phyloP scores from a whole-genome alignment of 92 coral and sea anemone species.

The Plumapathes pennacea region DNA sequence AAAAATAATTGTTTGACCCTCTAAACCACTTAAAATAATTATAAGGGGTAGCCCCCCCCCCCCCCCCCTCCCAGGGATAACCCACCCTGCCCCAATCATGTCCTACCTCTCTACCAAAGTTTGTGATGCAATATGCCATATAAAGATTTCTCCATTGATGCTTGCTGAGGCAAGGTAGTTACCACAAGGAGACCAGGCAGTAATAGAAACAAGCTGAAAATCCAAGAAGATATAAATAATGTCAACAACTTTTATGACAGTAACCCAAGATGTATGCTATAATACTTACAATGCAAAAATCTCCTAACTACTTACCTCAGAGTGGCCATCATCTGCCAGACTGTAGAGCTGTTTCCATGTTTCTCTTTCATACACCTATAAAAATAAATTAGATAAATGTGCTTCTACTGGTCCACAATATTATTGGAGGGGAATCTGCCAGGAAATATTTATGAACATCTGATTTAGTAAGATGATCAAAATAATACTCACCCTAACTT shows the following conservation, averaged over 20 bases:
- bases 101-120: slow-evolving; percentile 76
- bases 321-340: slow-evolving; percentile 54
- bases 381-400: slow-evolving; percentile 2
- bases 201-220: slow-evolving; percentile 70
- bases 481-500: slow-evolving; percentile 53
- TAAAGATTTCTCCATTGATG: slow-evolving; percentile 82
- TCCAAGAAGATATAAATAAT: background rate
- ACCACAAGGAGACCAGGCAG: slow-evolving; percentile 98
- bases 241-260: background rate
- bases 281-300: background rate
- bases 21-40: too few relatives aligned
- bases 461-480: too few relatives aligned
- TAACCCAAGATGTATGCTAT: background rate
- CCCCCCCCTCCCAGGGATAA: too few relatives aligned
- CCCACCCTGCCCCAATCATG: too few relatives aligned
- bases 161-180: slow-evolving; percentile 81
- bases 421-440: too few relatives aligned
- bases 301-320: slow-evolving; percentile 58
- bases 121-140: slow-evolving; percentile 74
- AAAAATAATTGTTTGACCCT: too few relatives aligned
- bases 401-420: too few relatives aligned
- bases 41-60: too few relatives aligned
- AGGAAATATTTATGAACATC: too few relatives aligned
- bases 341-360: slow-evolving; percentile 73
- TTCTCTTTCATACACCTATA: slow-evolving; percentile 78